A percentile compares a stretch with the other conserved stretches of the same genome.
phyloP scores from a whole-genome alignment of 2,888 invertebrate genomes.

The Drosophila koepferae region DNA sequence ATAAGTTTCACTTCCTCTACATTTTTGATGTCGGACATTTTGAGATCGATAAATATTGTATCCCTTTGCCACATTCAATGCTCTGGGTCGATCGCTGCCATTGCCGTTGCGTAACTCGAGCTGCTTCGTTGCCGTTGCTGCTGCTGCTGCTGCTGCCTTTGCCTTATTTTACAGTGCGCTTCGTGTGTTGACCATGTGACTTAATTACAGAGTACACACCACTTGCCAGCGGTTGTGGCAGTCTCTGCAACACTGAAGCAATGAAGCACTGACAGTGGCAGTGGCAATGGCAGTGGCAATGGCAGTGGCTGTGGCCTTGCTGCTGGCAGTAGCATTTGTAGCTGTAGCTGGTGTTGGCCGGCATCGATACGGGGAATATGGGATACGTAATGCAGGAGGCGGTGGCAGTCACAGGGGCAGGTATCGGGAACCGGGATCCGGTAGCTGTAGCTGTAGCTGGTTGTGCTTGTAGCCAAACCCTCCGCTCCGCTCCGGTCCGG shows the following conservation, averaged over 20 bases:
- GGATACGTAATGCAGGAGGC: neutral
- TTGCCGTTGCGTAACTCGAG: slow-evolving; percentile 25
- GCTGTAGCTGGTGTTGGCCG: slow-evolving; percentile 22
- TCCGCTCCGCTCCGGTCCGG: neutral
- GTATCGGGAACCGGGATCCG: slow-evolving; percentile 16
- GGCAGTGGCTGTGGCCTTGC: slow-evolving; percentile 50
- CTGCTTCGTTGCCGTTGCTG: slow-evolving; percentile 19
- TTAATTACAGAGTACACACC: slow-evolving; percentile 68
- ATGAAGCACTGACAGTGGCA: neutral
- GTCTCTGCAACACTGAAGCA: slow-evolving; percentile 2
- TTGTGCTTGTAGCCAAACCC: slow-evolving; percentile 30
- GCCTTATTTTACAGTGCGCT: slow-evolving; percentile 21
- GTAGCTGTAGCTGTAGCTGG: slow-evolving; percentile 55
- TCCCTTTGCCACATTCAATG: neutral
- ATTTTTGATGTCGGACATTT: slow-evolving; percentile 13
- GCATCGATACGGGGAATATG: slow-evolving; percentile 1
- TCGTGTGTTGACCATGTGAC: slow-evolving; percentile 47
- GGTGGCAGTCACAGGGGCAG: neutral
- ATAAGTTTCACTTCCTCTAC: neutral
- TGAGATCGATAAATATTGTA: slow-evolving; percentile 5
- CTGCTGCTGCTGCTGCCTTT: slow-evolving; percentile 8
- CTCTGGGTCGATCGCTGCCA: slow-evolving; percentile 18
- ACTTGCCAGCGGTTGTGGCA: slow-evolving; percentile 24
- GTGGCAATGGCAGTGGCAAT: slow-evolving; percentile 11
- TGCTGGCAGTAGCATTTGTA: slow-evolving; percentile 32